Base-by-base conservation (phyloP, 1,140 invertebrate genomes). In the Lordiphosa stackelbergi region DNA sequence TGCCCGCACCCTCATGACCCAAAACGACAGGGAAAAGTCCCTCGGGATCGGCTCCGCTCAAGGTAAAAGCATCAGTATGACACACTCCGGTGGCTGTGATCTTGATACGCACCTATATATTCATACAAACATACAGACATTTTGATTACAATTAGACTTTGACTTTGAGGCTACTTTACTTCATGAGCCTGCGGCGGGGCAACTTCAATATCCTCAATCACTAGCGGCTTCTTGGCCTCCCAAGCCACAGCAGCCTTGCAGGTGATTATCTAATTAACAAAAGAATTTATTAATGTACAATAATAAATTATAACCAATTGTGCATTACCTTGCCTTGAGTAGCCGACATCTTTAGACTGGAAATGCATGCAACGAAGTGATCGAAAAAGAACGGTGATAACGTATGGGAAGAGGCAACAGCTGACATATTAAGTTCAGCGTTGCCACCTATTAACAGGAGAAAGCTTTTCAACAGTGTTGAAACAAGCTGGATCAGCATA, bases 31-130 rank as follows among this genome's bases (percentile, higher is more conserved):
- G 98, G 87, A 99, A 99, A 10, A 93, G 88, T 9, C 97, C 98
- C 89, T 99, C 98, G 0, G 97, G 93, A 89, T 99, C 98, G 63
- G 93, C 90, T 9, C 98, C 98, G 71, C 93, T 93, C 11, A 98
- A 88, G 11, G 97, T 99, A 83, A 98, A 98, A 3, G 95, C 93
- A 90, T 99, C 98, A 0, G 98, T 99, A 84, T 99, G 98, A 87
- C 98, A 99, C 1, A 99, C 93, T 40, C 96, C 97, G 53, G 95
- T 95, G 19, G 93, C 91, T 4, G 92, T 77, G 46, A 99, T 91
- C 89, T 96, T 93, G 8, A 97, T 90, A 49, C 94, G 90, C n/a
- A 94, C 93, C 91, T 79, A 36, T 7, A 34, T 10, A 11, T 9
- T 16, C 16, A 16, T 16, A 16, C 16, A 16, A 1, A 42, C 13